Evolutionary conservation across 2,113 vertebrate species (phyloP).

Genomic region (Cyrtonyx montezumae): DNA sequence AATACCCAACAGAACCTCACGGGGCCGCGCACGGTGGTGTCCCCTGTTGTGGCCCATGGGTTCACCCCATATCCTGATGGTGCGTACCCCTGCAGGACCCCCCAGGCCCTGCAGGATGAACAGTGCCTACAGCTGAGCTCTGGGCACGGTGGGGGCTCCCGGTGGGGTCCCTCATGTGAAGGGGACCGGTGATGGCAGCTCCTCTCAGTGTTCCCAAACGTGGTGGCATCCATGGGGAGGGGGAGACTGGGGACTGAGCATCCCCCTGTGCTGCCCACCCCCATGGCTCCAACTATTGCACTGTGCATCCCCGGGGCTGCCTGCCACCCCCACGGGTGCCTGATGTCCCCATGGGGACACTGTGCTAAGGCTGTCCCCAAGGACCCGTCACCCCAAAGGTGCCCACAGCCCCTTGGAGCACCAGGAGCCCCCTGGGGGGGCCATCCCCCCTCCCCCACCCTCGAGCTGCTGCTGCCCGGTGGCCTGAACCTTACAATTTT

Average conservation of each 20-base stretch:
- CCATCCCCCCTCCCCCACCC: not conserved
- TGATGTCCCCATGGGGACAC: not conserved
- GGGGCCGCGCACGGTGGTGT: accelerated
- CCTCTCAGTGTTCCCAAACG: not conserved
- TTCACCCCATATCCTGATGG: not conserved
- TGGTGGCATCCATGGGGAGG: not conserved
- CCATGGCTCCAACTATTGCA: not conserved
- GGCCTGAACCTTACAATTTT: constrained; percentile 56
- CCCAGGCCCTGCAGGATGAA: not conserved
- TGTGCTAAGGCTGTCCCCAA: not conserved
- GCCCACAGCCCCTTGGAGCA: not conserved
- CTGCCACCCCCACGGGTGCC: not conserved
- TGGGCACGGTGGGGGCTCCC: accelerated
- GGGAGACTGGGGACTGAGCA: accelerated
- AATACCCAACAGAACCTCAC: not conserved
- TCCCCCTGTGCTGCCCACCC: not conserved
- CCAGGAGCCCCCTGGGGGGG: not conserved
- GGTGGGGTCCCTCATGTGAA: accelerated
- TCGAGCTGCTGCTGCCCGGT: constrained; percentile 58
- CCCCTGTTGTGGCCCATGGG: not conserved
- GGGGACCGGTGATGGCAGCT: not conserved
- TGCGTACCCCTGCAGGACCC: too few relatives aligned
- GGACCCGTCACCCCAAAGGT: not conserved
- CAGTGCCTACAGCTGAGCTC: accelerated
- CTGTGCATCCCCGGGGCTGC: not conserved